Evolutionary conservation across 2,797 vertebrate species (phyloP), one percentile per base, ranked within the genome.

Genomic region (Anas flavirostris): DNA sequence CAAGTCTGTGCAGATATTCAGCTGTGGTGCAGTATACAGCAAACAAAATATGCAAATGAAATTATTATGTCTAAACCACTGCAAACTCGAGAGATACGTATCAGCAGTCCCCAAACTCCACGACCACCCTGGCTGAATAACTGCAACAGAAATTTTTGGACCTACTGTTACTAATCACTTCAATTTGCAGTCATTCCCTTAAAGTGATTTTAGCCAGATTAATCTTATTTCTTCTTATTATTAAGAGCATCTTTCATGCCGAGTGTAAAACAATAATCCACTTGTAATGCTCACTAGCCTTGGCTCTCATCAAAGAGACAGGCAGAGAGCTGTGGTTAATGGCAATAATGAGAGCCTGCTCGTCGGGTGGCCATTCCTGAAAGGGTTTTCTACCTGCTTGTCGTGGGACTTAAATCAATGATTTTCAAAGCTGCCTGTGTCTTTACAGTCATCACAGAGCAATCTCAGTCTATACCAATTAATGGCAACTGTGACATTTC

Each of bases 191-290:
- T 86, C 3, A 2, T 90, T 84, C 29, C 23, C 76, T 91, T 92
- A 96, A 93, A 93, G 9, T 82, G 80, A 87, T 93, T 95, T 95
- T 76, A 90, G 72, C 19, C 33, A 91, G 70, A 96, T 96, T 95
- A 95, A 93, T 75, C 90, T 91, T 74, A 84, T 95, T 94, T 94
- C 78, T 93, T 89, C 67, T 93, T 91, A 50, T 80, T 82, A 87
- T 68, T 94, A 91, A 86, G 55, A 41, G 31, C 29, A 50, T 82
- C 53, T 92, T 95, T 89, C 93, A 95, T 13, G 44, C 53, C 52
- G 89, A 64, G 55, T 73, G 31, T 89, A 91, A 94, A 96, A 64
- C 63, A 95, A 59, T 95, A 95, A 97, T 84, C 89, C 0, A 0
- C 92, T 95, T 95, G 60, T 80, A 81, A 89, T 81, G 58, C 74